A percentile compares a stretch with the other conserved stretches of the same genome.
Evolutionary conservation across 2,888 invertebrate genomes (phyloP).

Genomic region (Trypoxylon attenuatum): DNA sequence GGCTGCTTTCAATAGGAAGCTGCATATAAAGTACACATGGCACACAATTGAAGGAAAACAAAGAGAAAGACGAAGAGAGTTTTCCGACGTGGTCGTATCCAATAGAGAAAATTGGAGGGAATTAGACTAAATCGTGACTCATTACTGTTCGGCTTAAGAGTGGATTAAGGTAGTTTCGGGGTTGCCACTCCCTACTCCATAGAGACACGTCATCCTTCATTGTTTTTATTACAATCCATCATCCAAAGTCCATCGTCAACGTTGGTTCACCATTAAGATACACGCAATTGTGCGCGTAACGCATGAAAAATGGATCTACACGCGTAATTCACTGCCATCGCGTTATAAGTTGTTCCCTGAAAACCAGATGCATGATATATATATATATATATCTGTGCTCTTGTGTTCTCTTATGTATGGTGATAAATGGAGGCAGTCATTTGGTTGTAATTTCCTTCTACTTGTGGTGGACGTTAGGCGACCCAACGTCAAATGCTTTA

Average conservation of each 20-base stretch:
- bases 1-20: slow-evolving; percentile 20
- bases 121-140: slow-evolving; percentile 58
- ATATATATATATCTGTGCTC: background rate
- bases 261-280: background rate
- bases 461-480: background rate
- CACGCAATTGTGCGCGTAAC: slow-evolving; percentile 9
- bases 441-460: background rate
- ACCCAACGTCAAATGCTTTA: too few relatives aligned
- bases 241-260: slow-evolving; percentile 5
- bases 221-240: slow-evolving; percentile 51
- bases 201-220: slow-evolving; percentile 24
- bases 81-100: too few relatives aligned
- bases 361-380: too few relatives aligned
- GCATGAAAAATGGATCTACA: background rate
- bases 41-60: too few relatives aligned
- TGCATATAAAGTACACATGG: slow-evolving; percentile 36
- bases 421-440: background rate
- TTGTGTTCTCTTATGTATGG: background rate
- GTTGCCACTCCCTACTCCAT: background rate
- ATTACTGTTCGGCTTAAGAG: slow-evolving; percentile 49
- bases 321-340: background rate
- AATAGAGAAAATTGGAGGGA: slow-evolving; percentile 48
- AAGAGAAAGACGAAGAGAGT: too few relatives aligned
- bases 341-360: too few relatives aligned
- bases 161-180: slow-evolving; percentile 37